These are phyloP conservation scores for Drosophila kanapiae DNA, from an alignment of 1,140 invertebrate species.

Conservation along the genomic window DNA sequence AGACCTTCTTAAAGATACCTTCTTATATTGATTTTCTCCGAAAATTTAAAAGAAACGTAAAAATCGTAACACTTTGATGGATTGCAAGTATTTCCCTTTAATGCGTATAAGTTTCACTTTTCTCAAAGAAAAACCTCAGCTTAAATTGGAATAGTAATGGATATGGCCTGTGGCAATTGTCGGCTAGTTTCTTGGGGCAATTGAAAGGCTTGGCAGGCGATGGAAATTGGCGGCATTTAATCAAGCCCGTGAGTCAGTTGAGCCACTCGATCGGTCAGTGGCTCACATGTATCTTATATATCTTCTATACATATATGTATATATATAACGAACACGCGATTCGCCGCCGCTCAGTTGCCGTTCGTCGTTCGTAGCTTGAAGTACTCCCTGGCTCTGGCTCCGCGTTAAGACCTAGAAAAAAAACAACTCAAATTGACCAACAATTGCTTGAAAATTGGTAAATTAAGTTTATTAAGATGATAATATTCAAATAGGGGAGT, in stretches of 20 bases:
- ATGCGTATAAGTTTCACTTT: constrained; percentile 15
- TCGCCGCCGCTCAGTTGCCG: constrained; percentile 34
- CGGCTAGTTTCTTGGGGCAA: constrained; percentile 22
- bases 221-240: constrained; percentile 38
- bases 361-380: constrained; percentile 33
- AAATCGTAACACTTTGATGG: not conserved
- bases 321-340: constrained; percentile 27
- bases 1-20: not conserved
- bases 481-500: constrained; percentile 2
- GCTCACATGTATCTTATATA: constrained; percentile 14
- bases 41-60: not conserved
- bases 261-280: constrained; percentile 28
- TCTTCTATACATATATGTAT: constrained; percentile 16
- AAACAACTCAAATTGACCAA: constrained; percentile 28
- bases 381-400: constrained; percentile 9
- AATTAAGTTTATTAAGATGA: constrained; percentile 18
- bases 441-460: constrained; percentile 58
- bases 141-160: constrained; percentile 20
- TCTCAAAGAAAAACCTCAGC: not conserved
- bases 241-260: constrained; percentile 42
- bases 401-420: constrained; percentile 11
- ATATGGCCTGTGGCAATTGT: constrained; percentile 16
- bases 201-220: constrained; percentile 16
- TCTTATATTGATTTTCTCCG: not conserved
- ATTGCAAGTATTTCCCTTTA: not conserved